These are phyloP conservation scores for Pomacea maculata DNA, from an alignment of 1,140 invertebrate genomes.

Conservation along the genomic window DNA sequence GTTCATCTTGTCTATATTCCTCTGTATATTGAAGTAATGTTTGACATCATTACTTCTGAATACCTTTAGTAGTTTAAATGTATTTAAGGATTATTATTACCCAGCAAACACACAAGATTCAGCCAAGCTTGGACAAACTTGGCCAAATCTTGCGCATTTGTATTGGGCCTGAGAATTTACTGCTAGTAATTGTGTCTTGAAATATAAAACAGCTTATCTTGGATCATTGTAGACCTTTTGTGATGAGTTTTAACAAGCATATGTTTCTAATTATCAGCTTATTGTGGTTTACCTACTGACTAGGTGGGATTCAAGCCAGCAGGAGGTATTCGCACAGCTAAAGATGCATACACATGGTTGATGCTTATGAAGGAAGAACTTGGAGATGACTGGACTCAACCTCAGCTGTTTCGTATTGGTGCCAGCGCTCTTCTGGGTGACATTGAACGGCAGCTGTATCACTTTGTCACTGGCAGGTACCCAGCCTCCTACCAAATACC, in stretches of 20 bases:
- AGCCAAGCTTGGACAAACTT: too few species aligned
- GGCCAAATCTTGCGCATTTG: too few species aligned
- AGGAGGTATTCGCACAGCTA: constrained; percentile 89
- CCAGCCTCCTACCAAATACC: constrained; percentile 60
- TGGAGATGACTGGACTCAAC: constrained; percentile 86
- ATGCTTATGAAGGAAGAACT: constrained; percentile 85
- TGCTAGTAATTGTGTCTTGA: too few species aligned
- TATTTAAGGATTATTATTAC: too few species aligned
- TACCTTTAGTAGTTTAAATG: too few species aligned
- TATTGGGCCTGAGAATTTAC: too few species aligned
- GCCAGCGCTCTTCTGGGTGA: constrained; percentile 88
- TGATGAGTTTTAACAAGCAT: neutral
- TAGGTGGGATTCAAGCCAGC: constrained; percentile 97
- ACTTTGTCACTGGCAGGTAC: constrained; percentile 64
- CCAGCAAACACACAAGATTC: too few species aligned
- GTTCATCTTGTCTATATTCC: too few species aligned
- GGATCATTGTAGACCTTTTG: neutral
- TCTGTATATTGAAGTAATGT: too few species aligned
- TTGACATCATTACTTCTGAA: too few species aligned
- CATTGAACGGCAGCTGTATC: constrained; percentile 76
- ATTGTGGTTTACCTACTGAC: constrained; percentile 39
- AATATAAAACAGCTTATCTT: too few species aligned
- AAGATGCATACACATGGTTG: constrained; percentile 89
- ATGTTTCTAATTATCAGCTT: neutral
- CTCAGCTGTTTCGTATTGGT: constrained; percentile 90